Conservation (phyloP, 2,888 invertebrate species). For the Tipula confusa region DNA sequence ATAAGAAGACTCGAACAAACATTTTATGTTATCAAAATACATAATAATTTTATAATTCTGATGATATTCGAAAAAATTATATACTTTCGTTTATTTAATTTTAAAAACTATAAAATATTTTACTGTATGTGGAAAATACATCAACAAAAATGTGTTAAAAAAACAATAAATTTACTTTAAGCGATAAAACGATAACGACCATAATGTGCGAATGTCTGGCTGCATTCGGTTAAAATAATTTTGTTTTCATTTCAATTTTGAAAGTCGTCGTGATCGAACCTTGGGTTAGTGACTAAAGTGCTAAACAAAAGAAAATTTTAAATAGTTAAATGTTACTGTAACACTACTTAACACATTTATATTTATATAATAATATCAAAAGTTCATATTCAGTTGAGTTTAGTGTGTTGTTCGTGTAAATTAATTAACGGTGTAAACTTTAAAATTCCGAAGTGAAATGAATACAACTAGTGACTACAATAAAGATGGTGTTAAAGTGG, state of each 20-base stretch:
- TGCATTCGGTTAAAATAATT: not conserved
- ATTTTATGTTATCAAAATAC: not conserved
- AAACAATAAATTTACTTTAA: too few species aligned
- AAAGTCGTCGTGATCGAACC: not conserved
- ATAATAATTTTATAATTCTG: too few species aligned
- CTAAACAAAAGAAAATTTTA: not conserved
- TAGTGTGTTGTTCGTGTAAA: not conserved
- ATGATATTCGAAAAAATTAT: not conserved
- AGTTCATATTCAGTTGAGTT: not conserved
- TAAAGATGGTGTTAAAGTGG: slow-evolving; percentile 56
- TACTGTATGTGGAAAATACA: not conserved
- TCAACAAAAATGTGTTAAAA: not conserved
- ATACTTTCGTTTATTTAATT: not conserved
- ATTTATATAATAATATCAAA: not conserved
- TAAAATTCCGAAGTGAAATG: not conserved
- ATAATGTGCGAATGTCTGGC: not conserved
- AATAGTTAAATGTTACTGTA: not conserved
- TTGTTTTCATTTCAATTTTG: not conserved
- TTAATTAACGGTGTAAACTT: not conserved
- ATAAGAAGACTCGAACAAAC: too few species aligned
- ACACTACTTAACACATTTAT: not conserved
- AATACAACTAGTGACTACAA: not conserved
- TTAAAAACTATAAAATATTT: not conserved
- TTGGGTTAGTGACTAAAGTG: not conserved
- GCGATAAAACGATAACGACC: too few species aligned